Evolutionary conservation across 2,113 vertebrate species (phyloP).

Genomic region (Pseudorasbora parva): DNA sequence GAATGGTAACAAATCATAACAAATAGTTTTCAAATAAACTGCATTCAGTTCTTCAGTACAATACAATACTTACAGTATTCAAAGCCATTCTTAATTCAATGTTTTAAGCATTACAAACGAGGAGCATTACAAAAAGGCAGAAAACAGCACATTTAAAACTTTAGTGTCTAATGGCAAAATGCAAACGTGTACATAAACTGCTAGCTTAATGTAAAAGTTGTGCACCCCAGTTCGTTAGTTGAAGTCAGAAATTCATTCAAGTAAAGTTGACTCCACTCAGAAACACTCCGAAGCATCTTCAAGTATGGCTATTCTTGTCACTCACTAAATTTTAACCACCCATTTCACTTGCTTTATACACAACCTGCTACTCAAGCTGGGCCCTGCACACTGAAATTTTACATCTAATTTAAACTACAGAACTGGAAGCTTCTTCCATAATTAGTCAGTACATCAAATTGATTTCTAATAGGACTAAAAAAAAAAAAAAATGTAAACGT

Average conservation of each 20-base stretch:
- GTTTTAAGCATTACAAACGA: conserved; percentile 86
- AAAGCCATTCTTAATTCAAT: conserved; percentile 84
- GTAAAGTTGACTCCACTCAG: conserved; percentile 92
- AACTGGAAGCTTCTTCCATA: conserved; percentile 60
- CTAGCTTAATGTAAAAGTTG: conserved; percentile 87
- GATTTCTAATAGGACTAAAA: conserved; percentile 74
- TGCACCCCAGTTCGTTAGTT: conserved; percentile 81
- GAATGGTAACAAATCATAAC: conserved; percentile 93
- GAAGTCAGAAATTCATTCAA: conserved; percentile 93
- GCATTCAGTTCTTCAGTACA: conserved; percentile 98
- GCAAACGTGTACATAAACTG: conserved; percentile 83
- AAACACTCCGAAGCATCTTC: conserved; percentile 85
- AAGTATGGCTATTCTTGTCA: conserved; percentile 95
- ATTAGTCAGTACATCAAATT: conserved; percentile 62
- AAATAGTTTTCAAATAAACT: conserved; percentile 99
- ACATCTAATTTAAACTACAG: conserved; percentile 65
- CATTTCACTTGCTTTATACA: conserved; percentile 69
- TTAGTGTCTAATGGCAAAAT: conserved; percentile 94
- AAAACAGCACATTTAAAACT: conserved; percentile 80
- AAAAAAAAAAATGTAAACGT: conserved; percentile 70
- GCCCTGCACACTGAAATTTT: conserved; percentile 82
- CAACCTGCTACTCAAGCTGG: conserved; percentile 86
- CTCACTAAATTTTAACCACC: conserved; percentile 82
- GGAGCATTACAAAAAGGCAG: conserved; percentile 76
- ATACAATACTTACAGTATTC: conserved; percentile 99